Evolutionary conservation across 1,140 invertebrate species (phyloP).

Genomic region (Samia ricini): DNA sequence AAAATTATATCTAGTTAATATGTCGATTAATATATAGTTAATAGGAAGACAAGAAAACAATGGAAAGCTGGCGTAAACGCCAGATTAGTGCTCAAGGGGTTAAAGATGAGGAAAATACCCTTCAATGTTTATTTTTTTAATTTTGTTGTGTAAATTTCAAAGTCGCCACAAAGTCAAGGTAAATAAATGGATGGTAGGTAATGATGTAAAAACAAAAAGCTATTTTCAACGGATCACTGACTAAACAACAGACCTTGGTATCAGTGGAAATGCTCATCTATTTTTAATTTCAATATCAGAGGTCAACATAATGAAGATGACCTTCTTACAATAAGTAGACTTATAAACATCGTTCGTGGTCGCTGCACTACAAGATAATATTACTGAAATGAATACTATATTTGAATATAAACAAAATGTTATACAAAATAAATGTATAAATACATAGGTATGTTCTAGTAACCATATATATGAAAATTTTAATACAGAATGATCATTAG

Average conservation of each 20-base stretch:
- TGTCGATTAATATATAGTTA: too few relatives aligned
- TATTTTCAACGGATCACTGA: conserved; percentile 24
- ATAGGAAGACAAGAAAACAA: too few relatives aligned
- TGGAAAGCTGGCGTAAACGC: too few relatives aligned
- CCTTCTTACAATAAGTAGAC: conserved; percentile 22
- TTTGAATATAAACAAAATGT: conserved; percentile 1
- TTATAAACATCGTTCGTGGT: conserved; percentile 11
- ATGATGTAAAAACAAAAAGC: conserved; percentile 2
- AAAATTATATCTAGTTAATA: too few relatives aligned
- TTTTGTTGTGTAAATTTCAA: not conserved
- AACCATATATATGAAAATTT: too few relatives aligned
- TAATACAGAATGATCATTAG: too few relatives aligned
- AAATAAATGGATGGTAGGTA: not conserved
- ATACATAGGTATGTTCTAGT: not conserved
- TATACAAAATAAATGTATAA: not conserved
- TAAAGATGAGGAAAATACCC: not conserved
- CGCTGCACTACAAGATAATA: not conserved
- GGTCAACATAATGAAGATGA: conserved; percentile 22
- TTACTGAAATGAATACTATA: conserved; percentile 3
- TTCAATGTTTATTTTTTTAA: not conserved
- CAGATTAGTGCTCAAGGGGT: conserved; percentile 14
- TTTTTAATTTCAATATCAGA: conserved; percentile 30
- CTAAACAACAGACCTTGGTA: conserved; percentile 19
- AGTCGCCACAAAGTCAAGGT: not conserved
- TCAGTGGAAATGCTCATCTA: conserved; percentile 18